phyloP scores from a whole-genome alignment of 2,888 invertebrate species.

The Apamea epomidion region DNA sequence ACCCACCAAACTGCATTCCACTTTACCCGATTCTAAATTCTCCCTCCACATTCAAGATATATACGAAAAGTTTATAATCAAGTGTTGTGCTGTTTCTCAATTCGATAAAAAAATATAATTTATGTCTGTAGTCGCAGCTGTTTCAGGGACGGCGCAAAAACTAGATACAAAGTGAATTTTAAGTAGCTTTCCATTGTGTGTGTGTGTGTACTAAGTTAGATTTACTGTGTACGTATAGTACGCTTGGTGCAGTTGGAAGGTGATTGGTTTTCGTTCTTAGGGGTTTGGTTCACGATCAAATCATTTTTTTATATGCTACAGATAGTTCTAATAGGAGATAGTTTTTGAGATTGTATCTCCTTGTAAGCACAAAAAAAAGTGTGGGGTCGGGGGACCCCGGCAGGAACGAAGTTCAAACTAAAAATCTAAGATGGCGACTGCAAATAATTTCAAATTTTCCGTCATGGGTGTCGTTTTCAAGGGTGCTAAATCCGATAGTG shows the following conservation, averaged over 20 bases:
- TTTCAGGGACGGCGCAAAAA: constrained; percentile 43
- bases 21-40: background rate
- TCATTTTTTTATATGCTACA: background rate
- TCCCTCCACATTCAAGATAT: constrained; percentile 21
- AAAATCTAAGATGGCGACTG: no score
- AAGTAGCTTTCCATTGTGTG: constrained; percentile 40
- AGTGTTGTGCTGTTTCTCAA: constrained; percentile 31
- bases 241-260: background rate
- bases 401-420: no score
- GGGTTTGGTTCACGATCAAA: background rate
- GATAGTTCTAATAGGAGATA: background rate
- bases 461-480: no score
- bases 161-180: constrained; percentile 58
- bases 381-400: no score
- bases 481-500: no score
- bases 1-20: background rate
- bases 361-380: no score
- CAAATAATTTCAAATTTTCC: no score
- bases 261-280: background rate
- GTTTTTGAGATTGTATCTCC: no score
- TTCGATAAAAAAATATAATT: constrained; percentile 53
- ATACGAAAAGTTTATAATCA: constrained; percentile 45
- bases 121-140: constrained; percentile 53
- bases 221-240: constrained; percentile 19
- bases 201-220: constrained; percentile 11